A percentile compares a stretch with the other conserved stretches of the same genome.
Conservation (phyloP, 1,140 invertebrate genomes). For the Eriocheir sinensis region DNA sequence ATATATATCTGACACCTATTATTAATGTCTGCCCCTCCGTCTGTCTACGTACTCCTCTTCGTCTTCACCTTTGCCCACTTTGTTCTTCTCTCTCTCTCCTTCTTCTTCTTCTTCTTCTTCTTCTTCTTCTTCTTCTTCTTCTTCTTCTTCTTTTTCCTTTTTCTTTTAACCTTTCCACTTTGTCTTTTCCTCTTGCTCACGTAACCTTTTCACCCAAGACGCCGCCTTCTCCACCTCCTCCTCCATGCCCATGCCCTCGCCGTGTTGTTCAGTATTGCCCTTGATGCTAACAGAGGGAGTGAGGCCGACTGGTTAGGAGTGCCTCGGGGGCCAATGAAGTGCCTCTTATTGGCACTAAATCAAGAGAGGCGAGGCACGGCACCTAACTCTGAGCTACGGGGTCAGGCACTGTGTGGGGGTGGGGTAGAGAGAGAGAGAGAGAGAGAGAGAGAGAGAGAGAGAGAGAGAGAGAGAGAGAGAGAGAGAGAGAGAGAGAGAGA, state of each 20-base stretch:
- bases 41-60: no score
- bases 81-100: background rate
- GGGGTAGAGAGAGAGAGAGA: background rate
- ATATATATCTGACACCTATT: no score
- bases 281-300: background rate
- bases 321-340: background rate
- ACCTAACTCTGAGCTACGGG: no score
- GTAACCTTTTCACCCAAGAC: background rate
- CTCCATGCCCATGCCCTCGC: background rate
- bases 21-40: no score
- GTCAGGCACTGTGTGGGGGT: no score
- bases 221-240: background rate
- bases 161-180: background rate
- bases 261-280: background rate
- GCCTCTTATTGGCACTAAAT: background rate
- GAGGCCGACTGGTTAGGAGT: background rate
- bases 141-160: background rate
- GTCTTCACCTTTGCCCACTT: no score
- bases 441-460: slow-evolving; percentile 20
- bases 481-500: slow-evolving; percentile 6
- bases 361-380: background rate
- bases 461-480: slow-evolving; percentile 22
- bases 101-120: background rate
- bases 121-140: background rate
- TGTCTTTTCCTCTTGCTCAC: background rate